phyloP scores from a whole-genome alignment of 2,888 invertebrate genomes.

The Pandemis cinnamomeana region DNA sequence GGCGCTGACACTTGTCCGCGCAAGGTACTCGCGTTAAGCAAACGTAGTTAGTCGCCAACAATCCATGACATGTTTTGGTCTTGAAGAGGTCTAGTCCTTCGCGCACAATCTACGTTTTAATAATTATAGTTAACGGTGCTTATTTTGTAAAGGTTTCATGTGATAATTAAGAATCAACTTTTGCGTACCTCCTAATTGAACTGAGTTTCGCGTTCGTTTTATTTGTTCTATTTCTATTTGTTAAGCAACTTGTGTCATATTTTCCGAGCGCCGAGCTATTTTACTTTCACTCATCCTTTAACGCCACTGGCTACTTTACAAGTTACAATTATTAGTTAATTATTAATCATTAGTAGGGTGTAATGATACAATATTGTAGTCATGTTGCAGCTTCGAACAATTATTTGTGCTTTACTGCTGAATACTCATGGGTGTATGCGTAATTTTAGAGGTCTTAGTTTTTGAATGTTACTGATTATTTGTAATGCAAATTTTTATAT shows the following conservation, averaged over 20 bases:
- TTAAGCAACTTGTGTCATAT: constrained; percentile 81
- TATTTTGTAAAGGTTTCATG: constrained; percentile 74
- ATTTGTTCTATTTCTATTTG: constrained; percentile 56
- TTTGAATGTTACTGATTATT: constrained; percentile 59
- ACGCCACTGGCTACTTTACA: constrained; percentile 79
- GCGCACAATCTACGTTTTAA: constrained; percentile 73
- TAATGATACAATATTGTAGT: constrained; percentile 68
- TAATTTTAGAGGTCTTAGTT: constrained; percentile 73
- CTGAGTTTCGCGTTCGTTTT: constrained; percentile 59
- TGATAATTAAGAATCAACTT: constrained; percentile 69
- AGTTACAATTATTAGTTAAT: constrained; percentile 63
- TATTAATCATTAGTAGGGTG: constrained; percentile 48
- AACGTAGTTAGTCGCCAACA: constrained; percentile 54
- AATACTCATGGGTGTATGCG: constrained; percentile 83
- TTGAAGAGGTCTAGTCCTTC: constrained; percentile 79
- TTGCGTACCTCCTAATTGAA: constrained; percentile 62
- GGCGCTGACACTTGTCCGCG: constrained; percentile 46
- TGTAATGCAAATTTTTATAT: constrained; percentile 77
- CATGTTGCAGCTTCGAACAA: constrained; percentile 83
- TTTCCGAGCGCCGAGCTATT: constrained; percentile 67
- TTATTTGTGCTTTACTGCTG: constrained; percentile 82
- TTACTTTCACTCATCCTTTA: constrained; percentile 70
- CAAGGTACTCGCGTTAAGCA: constrained; percentile 40
- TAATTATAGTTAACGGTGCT: constrained; percentile 74
- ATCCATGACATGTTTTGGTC: constrained; percentile 72